Evolutionary conservation across 1,140 invertebrate species (phyloP), one percentile per base, ranked within the genome.

Genomic region (Xylocopa sonorina): DNA sequence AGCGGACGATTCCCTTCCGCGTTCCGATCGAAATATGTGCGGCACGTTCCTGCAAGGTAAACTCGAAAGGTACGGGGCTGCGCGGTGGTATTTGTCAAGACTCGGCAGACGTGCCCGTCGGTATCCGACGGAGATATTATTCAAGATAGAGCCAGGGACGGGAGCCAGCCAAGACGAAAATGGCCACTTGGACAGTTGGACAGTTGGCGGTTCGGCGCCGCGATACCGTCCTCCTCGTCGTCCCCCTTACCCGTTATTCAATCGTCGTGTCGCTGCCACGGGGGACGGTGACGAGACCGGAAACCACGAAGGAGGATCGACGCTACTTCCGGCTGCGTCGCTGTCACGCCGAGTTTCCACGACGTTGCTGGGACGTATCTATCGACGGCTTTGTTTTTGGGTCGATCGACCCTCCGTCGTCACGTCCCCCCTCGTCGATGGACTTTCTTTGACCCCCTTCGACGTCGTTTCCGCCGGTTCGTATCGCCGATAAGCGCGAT

Each of bases 181-280:
- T 87, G 82, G 76, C 79, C 80, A 77, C 81, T 85, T 83, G 85
- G 88, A 90, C 88, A 90, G 88, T 90, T 89, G 87, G 87, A 89
- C 88, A 90, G 87, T 89, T 89, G 68, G 82, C 18, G 27, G 66
- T 72, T 58, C 74, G 60, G 57, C 81, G 53, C 46, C 27, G 46
- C 41, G 75, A 41, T 73, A 24, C 68, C 24, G 4, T 34, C 29
- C 27, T 50, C 32, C 27, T 14, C 32, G 14, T 16, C 63, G 68
- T 32, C 48, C 46, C 24, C 48, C 24, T 4, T 64, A 57, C 48
- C 48, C 64, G 55, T 81, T 24, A 41, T 18, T 32, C 57, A 38
- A 27, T 46, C 24, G 74, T n/a, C 0, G 7, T 27, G 21, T 12
- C 21, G 24, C 3, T 10, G 16, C 46, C 18, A 50, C n/a, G 29